These are phyloP conservation scores for Drosophila paulistorum DNA, from an alignment of 1,140 invertebrate species.

Conservation along the genomic window DNA sequence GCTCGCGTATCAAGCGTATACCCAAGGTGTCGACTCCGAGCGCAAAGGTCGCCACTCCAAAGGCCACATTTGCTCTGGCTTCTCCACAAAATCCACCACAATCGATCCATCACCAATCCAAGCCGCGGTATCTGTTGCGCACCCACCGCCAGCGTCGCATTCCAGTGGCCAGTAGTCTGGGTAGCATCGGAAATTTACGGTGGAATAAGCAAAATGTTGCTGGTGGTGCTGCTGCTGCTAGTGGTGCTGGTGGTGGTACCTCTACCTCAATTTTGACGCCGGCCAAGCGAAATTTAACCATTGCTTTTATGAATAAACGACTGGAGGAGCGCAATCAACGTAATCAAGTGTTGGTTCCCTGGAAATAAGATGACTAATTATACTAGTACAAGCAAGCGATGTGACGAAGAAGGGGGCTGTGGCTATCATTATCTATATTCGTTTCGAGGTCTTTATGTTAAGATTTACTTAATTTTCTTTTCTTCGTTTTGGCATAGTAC, in stretches of 20 bases:
- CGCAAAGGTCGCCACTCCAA: neutral
- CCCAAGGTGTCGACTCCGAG: neutral
- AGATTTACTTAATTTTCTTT: no score
- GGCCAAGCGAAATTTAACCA: conserved; percentile 55
- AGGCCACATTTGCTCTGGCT: neutral
- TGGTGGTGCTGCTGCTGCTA: neutral
- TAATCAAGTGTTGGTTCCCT: neutral
- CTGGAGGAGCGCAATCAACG: neutral
- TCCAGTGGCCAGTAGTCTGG: conserved; percentile 50
- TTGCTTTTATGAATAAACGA: conserved; percentile 48
- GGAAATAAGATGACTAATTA: conserved; percentile 22
- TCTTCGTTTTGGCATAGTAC: neutral
- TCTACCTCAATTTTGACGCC: conserved; percentile 34
- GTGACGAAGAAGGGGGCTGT: neutral
- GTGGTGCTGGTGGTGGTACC: neutral
- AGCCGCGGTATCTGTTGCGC: neutral
- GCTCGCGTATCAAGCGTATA: neutral
- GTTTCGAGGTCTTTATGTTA: no score
- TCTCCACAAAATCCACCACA: neutral
- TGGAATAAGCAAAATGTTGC: neutral
- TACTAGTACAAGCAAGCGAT: neutral
- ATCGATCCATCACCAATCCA: neutral
- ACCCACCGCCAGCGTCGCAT: neutral
- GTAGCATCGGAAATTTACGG: conserved; percentile 44
- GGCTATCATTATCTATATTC: no score